Percentiles rank a stretch among this genome's conserved stretches.
Conservation (phyloP, 2,113 vertebrate species). For the Turnix velox region DNA sequence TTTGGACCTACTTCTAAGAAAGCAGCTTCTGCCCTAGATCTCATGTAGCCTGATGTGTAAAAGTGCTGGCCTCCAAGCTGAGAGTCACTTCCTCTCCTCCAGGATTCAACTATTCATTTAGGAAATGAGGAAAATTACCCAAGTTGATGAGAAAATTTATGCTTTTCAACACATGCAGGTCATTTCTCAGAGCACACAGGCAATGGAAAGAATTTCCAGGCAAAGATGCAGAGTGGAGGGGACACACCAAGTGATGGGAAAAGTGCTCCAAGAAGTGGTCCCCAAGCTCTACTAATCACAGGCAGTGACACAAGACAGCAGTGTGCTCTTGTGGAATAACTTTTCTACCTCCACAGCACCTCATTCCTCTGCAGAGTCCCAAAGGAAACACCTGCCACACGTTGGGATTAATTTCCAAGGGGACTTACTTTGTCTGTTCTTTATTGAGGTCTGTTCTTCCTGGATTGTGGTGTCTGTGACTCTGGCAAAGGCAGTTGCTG, state of each 20-base stretch:
- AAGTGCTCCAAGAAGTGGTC: neutral
- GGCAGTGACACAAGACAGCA: neutral
- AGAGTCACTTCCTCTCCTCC: neutral
- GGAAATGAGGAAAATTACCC: neutral
- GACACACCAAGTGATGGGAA: neutral
- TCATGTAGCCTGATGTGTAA: neutral
- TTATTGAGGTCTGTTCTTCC: conserved; percentile 97
- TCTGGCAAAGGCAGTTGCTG: conserved; percentile 94
- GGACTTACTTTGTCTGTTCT: conserved; percentile 96
- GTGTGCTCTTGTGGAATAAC: neutral
- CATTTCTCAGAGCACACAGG: neutral
- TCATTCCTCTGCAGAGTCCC: neutral
- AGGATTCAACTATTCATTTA: neutral
- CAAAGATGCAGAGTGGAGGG: neutral
- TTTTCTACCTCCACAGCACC: neutral
- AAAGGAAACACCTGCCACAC: neutral
- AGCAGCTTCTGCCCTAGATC: neutral
- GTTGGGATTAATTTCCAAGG: neutral
- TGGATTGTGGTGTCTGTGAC: conserved; percentile 95
- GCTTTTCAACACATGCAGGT: neutral
- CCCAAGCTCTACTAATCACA: neutral
- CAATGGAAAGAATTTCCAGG: neutral
- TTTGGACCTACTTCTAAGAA: neutral
- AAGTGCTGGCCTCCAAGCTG: neutral
- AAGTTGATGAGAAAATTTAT: neutral